Conservation (phyloP, 2,113 vertebrate genomes). For the Ceyx melanurus region DNA sequence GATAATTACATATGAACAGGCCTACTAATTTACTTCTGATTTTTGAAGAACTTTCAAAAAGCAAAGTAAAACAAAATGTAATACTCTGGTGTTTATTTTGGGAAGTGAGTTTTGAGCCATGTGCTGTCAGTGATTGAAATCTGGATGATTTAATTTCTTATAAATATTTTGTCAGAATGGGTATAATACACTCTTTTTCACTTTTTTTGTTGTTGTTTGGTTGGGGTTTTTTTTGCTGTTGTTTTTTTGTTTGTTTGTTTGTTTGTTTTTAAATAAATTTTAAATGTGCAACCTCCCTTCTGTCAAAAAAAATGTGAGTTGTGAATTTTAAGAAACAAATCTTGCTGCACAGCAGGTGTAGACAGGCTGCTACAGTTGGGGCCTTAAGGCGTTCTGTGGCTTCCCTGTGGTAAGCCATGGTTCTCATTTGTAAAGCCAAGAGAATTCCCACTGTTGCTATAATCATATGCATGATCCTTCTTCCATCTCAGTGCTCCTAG, state of each 20-base stretch:
- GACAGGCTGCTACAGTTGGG: neutral
- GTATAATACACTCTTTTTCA: neutral
- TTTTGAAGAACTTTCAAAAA: neutral
- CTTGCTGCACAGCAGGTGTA: slow-evolving; percentile 48
- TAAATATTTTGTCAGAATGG: slow-evolving; percentile 27
- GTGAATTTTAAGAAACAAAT: slow-evolving; percentile 61
- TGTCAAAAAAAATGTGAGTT: slow-evolving; percentile 27
- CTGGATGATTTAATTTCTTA: slow-evolving; percentile 10
- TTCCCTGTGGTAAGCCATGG: slow-evolving; percentile 52
- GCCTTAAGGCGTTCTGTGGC: slow-evolving; percentile 34
- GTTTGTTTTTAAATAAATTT: neutral
- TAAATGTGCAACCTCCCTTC: neutral
- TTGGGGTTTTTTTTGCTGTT: no score
- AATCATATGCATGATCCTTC: slow-evolving; percentile 45
- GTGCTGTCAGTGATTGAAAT: slow-evolving; percentile 2
- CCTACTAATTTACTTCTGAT: neutral
- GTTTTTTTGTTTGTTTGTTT: neutral
- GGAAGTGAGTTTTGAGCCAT: neutral
- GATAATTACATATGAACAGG: neutral
- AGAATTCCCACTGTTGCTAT: slow-evolving; percentile 51
- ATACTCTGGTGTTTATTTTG: neutral
- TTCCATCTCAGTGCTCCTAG: slow-evolving; percentile 27
- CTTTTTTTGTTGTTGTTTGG: neutral
- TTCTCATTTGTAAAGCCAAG: slow-evolving; percentile 53
- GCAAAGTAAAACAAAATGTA: neutral